Percentiles rank a stretch among this genome's conserved stretches.
phyloP scores from a whole-genome alignment of 2,888 invertebrate species.

The Apoderus coryli region DNA sequence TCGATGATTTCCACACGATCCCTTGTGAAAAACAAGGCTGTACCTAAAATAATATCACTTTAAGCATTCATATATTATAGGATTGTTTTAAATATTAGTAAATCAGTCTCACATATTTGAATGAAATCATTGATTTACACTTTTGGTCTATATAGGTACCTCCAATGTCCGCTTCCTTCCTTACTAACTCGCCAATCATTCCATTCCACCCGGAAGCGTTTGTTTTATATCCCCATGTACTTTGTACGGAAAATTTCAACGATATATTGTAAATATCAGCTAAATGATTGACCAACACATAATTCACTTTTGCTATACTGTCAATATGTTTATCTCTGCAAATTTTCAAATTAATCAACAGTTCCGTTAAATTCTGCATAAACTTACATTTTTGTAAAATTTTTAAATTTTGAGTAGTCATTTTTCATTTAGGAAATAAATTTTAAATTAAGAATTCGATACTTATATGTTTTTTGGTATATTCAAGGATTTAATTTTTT shows the following conservation, averaged over 20 bases:
- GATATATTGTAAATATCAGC: constrained; percentile 42
- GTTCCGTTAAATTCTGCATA: too few relatives aligned
- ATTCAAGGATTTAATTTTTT: neutral
- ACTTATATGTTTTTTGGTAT: neutral
- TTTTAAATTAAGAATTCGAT: constrained; percentile 1
- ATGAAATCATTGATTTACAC: too few relatives aligned
- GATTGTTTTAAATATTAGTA: too few relatives aligned
- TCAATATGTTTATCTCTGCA: constrained; percentile 37
- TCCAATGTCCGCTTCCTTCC: constrained; percentile 46
- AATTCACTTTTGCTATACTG: constrained; percentile 50
- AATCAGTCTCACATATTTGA: too few relatives aligned
- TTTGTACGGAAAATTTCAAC: constrained; percentile 37
- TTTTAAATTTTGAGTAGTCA: too few relatives aligned
- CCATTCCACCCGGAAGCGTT: constrained; percentile 46
- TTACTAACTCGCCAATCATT: constrained; percentile 46
- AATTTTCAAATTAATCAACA: too few relatives aligned
- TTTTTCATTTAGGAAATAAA: too few relatives aligned
- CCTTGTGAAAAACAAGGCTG: constrained; percentile 46
- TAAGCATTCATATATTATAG: too few relatives aligned
- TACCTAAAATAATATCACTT: too few relatives aligned
- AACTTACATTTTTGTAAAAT: too few relatives aligned
- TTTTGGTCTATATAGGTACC: too few relatives aligned
- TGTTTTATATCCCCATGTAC: constrained; percentile 47
- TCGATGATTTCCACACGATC: constrained; percentile 47
- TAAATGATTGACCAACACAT: constrained; percentile 41